Evolutionary conservation across 2,113 vertebrate genomes (phyloP).

Genomic region (Camelus bactrianus): DNA sequence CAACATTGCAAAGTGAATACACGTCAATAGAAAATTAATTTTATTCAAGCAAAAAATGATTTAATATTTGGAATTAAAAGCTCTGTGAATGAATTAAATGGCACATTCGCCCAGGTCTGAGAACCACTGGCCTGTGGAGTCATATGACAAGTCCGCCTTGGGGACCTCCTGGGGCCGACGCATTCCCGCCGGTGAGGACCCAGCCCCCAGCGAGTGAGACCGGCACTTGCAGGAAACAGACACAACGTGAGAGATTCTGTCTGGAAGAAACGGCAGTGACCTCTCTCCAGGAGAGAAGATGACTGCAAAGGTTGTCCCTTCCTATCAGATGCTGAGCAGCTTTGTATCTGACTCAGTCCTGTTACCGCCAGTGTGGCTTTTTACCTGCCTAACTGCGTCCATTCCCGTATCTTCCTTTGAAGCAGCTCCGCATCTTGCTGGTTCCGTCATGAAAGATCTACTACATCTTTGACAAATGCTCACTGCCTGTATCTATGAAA

Average conservation of each 20-base stretch:
- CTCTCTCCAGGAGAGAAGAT: rapidly evolving
- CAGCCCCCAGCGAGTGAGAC: too few relatives aligned
- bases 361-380: rapidly evolving
- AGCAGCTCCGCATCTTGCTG: not conserved
- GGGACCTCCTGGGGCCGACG: too few relatives aligned
- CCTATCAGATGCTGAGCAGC: rapidly evolving
- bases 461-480: not conserved
- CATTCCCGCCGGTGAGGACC: not conserved
- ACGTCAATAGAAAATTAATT: not conserved
- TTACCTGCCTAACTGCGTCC: rapidly evolving
- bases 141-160: rapidly evolving
- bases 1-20: not conserved
- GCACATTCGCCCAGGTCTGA: not conserved
- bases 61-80: not conserved
- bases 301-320: rapidly evolving
- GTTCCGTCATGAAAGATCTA: not conserved
- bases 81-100: not conserved
- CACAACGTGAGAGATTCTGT: rapidly evolving
- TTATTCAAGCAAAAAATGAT: not conserved
- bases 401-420: rapidly evolving
- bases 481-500: too few relatives aligned
- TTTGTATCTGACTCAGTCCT: rapidly evolving
- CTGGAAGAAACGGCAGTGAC: rapidly evolving
- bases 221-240: not conserved
- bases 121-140: rapidly evolving